Evolutionary conservation across 2,113 vertebrate species (phyloP).

Genomic region (Sebastes schlegelii): DNA sequence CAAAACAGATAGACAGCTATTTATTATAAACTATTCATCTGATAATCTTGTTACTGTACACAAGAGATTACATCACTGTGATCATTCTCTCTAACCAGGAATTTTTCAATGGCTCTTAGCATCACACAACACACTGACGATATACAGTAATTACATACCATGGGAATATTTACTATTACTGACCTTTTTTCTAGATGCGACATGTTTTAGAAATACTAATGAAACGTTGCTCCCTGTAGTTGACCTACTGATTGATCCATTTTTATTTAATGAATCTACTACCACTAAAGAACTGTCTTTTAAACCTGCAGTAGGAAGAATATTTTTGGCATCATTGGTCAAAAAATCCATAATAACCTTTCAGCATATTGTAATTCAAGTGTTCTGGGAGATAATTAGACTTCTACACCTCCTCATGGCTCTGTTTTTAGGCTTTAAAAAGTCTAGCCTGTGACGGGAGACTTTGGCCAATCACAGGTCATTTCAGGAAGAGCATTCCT

Average conservation of each 20-base stretch:
- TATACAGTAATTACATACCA: conserved; percentile 55
- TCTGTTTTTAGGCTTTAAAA: too few species aligned
- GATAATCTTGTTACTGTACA: conserved; percentile 65
- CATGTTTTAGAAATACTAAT: conserved; percentile 37
- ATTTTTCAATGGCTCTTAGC: conserved; percentile 42
- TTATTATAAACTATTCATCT: conserved; percentile 74
- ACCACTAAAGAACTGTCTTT: neutral
- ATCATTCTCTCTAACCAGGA: conserved; percentile 52
- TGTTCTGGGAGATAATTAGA: too few species aligned
- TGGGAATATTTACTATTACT: conserved; percentile 35
- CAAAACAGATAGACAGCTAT: conserved; percentile 66
- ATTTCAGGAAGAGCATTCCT: too few species aligned
- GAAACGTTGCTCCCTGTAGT: conserved; percentile 29
- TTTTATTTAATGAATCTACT: conserved; percentile 23
- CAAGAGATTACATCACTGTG: conserved; percentile 58
- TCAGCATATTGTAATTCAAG: too few species aligned
- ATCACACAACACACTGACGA: conserved; percentile 28
- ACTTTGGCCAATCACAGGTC: too few species aligned
- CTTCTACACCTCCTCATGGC: too few species aligned
- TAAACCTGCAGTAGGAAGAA: too few species aligned
- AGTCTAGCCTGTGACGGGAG: too few species aligned
- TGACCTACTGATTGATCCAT: conserved; percentile 31
- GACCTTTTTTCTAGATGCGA: conserved; percentile 13
- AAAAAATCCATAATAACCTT: too few species aligned
- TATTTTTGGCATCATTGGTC: too few species aligned